A percentile compares a stretch with the other conserved stretches of the same genome.
phyloP scores from a whole-genome alignment of 2,888 invertebrate species.

The Sinelater perroti region DNA sequence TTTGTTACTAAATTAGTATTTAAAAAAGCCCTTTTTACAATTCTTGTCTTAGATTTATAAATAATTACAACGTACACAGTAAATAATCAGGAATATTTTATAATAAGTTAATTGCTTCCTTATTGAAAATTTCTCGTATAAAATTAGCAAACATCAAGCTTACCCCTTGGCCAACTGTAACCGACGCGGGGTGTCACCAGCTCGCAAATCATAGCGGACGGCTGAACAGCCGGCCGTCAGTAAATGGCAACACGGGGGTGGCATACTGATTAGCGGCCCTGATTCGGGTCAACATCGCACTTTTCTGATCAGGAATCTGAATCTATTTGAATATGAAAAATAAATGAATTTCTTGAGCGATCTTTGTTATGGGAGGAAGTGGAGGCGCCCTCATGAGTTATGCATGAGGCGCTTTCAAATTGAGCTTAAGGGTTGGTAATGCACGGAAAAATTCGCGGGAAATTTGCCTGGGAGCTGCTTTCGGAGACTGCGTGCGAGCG shows the following conservation, averaged over 20 bases:
- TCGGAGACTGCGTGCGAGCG: no score
- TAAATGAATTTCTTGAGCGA: slow-evolving; percentile 2
- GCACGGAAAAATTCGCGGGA: no score
- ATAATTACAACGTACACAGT: no score
- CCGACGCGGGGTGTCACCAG: slow-evolving; percentile 26
- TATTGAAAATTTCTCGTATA: no score
- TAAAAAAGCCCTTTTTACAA: no score
- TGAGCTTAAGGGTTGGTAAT: no score
- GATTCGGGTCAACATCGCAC: slow-evolving; percentile 12
- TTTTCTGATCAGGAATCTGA: slow-evolving; percentile 4
- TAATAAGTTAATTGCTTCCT: no score
- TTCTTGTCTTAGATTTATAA: no score
- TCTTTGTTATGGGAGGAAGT: not conserved
- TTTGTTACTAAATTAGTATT: no score
- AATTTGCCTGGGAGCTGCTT: no score
- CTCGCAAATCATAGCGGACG: slow-evolving; percentile 32
- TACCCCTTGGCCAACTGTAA: slow-evolving; percentile 11
- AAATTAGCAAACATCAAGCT: not conserved
- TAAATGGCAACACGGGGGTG: slow-evolving; percentile 28
- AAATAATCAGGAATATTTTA: no score
- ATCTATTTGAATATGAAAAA: slow-evolving; percentile 21
- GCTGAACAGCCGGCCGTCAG: slow-evolving; percentile 25
- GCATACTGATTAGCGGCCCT: slow-evolving; percentile 29
- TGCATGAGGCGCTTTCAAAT: no score
- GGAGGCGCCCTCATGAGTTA: not conserved